Base-by-base conservation (phyloP, 1,140 invertebrate species). In the Magallana angulata region DNA sequence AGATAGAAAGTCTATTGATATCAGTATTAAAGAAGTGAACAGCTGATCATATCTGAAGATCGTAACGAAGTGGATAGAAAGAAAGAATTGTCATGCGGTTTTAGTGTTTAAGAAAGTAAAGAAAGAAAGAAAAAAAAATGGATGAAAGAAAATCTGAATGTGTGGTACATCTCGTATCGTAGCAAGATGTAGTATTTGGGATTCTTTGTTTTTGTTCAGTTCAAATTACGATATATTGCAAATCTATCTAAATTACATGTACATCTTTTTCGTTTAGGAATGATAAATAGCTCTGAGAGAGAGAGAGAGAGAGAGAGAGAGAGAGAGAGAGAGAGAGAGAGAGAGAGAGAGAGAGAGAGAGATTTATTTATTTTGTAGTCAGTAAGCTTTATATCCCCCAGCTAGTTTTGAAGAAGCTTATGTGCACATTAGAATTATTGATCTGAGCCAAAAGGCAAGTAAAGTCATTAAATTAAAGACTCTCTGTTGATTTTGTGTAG, bases 381-480 rank as follows among this genome's bases (percentile, higher is more conserved):
- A 36, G 30, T 76, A 76, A 76, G 24, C 68, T 7, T 4, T 76
- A 12, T 30, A 48, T 30, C 68, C 68, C 68, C 24, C 36, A 76
- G 68, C 68, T 5, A 76, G 30, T 30, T 12, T 76, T 12, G 24
- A 76, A 76, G 68, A 24, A 76, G 68, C 68, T 76, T 76, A 76
- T 76, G 2, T 48, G 8, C 68, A 76, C 68, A 76, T 76, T 76
- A 71, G 60, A 76, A 24, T 11, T 12, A 76, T 76, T 76, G 68
- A 76, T 76, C 68, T 76, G 24, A 30, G 68, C 68, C 68, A 76
- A 12, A 7, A 76, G 68, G 68, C 36, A 76, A 4, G 36, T 76
- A 76, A 30, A 76, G 68, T 76, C 68, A 76, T 76, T 76, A 76
- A 76, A 36, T 30, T 76, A n/a, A 62, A 76, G 68, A 76, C 68